Conservation (phyloP, 2,888 invertebrate species). For the Patella caerulea region DNA sequence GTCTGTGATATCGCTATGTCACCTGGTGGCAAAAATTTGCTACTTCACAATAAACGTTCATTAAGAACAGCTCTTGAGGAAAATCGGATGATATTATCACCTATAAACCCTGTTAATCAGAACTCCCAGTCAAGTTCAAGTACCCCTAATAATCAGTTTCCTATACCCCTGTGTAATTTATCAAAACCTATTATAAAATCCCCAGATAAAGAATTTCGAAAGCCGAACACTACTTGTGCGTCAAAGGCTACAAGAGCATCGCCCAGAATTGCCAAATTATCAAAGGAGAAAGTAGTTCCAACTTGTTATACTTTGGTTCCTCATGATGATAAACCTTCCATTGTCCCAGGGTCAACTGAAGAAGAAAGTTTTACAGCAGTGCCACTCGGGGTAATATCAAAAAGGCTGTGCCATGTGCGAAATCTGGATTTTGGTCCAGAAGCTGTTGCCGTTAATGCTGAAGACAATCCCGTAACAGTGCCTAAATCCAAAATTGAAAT, state of each 20-base stretch:
- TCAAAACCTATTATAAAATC: background rate
- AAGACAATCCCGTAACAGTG: no score
- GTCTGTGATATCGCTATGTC: background rate
- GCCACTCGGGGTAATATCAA: background rate
- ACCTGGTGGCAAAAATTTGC: background rate
- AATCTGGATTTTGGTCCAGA: background rate
- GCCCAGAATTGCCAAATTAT: background rate
- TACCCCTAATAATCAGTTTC: background rate
- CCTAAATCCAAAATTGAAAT: no score
- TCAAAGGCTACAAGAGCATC: background rate
- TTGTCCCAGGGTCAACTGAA: background rate
- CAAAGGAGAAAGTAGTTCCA: background rate
- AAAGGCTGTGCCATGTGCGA: background rate
- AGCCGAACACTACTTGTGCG: background rate
- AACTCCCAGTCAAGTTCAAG: background rate
- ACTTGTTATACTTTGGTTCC: background rate
- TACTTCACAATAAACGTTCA: slow-evolving; percentile 1
- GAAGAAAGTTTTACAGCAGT: background rate
- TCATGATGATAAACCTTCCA: background rate
- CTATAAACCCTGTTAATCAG: background rate
- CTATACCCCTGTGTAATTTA: background rate
- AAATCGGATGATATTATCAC: background rate
- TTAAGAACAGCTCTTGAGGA: background rate
- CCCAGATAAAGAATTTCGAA: background rate
- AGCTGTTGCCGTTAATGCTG: background rate